A percentile compares a stretch with the other conserved stretches of the same genome.
phyloP scores from a whole-genome alignment of 2,113 vertebrate species.

The Chrysemys picta region DNA sequence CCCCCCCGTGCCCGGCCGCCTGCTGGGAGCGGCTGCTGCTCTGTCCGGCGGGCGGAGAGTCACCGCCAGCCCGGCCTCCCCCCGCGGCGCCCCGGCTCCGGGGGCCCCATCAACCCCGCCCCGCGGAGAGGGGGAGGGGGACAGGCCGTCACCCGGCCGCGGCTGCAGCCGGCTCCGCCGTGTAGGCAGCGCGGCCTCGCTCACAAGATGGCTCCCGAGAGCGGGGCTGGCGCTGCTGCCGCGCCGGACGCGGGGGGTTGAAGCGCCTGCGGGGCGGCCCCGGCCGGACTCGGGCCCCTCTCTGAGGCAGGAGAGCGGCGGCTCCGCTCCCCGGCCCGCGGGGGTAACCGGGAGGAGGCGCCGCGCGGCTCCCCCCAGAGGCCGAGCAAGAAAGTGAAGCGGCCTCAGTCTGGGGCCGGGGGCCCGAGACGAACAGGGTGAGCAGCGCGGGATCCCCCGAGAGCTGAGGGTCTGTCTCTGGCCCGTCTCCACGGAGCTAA shows the following conservation, averaged over 20 bases:
- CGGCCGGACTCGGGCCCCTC: neutral
- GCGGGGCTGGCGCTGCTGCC: neutral
- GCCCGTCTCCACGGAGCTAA: neutral
- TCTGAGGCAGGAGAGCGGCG: fast-evolving
- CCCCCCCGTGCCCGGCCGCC: neutral
- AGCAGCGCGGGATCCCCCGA: neutral
- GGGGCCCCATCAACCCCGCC: neutral
- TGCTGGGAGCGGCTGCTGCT: no score
- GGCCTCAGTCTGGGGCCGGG: neutral
- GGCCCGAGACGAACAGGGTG: no score
- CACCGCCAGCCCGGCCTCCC: neutral
- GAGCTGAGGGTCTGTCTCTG: neutral
- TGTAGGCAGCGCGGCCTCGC: neutral
- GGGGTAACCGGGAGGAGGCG: neutral
- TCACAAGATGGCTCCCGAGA: constrained; percentile 46
- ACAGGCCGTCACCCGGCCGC: neutral
- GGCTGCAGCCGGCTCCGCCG: neutral
- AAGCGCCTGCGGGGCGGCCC: neutral
- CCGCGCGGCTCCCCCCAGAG: neutral
- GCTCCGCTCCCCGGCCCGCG: fast-evolving
- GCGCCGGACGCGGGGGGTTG: no score
- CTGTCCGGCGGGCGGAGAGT: neutral
- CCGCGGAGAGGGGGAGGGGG: neutral
- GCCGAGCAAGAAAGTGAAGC: neutral
- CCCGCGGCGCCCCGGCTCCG: neutral